Percentiles rank a stretch among this genome's conserved stretches.
These are phyloP conservation scores for Periplaneta americana DNA, from an alignment of 1,140 invertebrate species.

Conservation along the genomic window DNA sequence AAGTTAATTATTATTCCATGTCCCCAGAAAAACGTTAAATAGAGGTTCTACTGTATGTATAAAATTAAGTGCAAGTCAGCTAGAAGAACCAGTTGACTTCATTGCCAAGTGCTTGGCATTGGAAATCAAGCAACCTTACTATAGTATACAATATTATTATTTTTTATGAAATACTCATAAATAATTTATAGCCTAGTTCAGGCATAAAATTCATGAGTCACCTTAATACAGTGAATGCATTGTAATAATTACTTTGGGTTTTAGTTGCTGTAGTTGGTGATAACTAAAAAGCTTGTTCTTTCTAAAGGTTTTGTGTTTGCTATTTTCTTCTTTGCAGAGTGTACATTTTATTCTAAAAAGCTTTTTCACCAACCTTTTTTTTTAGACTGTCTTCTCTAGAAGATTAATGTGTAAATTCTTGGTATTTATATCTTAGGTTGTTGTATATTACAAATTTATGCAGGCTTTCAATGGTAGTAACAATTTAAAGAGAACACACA, in stretches of 20 bases:
- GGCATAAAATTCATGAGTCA: background rate
- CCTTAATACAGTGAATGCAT: background rate
- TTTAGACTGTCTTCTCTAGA: background rate
- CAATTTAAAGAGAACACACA: background rate
- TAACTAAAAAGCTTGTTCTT: background rate
- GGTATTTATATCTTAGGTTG: background rate
- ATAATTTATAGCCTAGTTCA: too few species aligned
- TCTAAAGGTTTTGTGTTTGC: background rate
- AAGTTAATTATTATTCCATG: too few species aligned
- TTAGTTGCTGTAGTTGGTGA: too few species aligned
- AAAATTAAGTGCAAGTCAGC: too few species aligned
- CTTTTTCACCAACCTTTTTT: background rate
- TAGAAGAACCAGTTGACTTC: too few species aligned
- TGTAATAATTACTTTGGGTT: too few species aligned
- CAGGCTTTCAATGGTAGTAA: background rate
- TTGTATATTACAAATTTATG: background rate
- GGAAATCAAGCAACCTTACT: too few species aligned
- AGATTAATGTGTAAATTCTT: background rate
- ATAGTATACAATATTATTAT: too few species aligned
- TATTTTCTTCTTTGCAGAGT: background rate
- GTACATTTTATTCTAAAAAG: background rate
- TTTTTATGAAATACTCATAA: too few species aligned
- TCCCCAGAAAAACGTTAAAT: too few species aligned
- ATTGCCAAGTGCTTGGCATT: too few species aligned
- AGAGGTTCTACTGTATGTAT: too few species aligned